Evolutionary conservation across 2,113 vertebrate species (phyloP).

Genomic region (Brevimyrus niger): DNA sequence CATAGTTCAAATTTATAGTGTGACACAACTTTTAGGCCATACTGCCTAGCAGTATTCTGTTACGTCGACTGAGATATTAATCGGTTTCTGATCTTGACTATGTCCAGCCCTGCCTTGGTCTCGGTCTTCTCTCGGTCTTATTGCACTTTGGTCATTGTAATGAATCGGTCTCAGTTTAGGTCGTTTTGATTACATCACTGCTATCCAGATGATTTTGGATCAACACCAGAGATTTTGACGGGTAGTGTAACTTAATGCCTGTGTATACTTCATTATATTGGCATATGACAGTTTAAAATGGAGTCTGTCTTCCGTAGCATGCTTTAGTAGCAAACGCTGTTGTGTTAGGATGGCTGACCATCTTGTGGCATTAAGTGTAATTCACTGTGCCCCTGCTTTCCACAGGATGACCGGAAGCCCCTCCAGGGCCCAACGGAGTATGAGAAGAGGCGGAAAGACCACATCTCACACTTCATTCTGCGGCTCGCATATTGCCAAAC

Average conservation of each 20-base stretch:
- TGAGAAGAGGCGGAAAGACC: conserved; percentile 84
- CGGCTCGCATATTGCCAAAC: conserved; percentile 96
- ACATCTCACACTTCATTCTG: conserved; percentile 95
- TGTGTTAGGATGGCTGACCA: not conserved
- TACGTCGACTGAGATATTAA: no score
- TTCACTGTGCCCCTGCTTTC: not conserved
- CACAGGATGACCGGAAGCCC: not conserved
- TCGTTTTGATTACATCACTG: no score
- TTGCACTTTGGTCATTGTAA: no score
- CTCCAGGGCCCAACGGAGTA: conserved; percentile 38
- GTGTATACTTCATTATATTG: not conserved
- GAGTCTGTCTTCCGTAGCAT: not conserved
- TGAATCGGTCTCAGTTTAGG: no score
- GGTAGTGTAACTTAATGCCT: not conserved
- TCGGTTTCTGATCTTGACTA: no score
- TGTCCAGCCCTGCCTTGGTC: no score
- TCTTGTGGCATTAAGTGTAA: no score
- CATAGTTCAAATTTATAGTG: no score
- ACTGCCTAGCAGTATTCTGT: no score
- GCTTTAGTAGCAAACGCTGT: not conserved
- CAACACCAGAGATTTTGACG: not conserved
- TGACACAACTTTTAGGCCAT: no score
- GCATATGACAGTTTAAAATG: not conserved
- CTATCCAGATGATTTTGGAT: no score
- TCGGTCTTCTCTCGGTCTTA: no score